phyloP scores from a whole-genome alignment of 2,113 vertebrate genomes.

The Leptobrachium ailaonicum region DNA sequence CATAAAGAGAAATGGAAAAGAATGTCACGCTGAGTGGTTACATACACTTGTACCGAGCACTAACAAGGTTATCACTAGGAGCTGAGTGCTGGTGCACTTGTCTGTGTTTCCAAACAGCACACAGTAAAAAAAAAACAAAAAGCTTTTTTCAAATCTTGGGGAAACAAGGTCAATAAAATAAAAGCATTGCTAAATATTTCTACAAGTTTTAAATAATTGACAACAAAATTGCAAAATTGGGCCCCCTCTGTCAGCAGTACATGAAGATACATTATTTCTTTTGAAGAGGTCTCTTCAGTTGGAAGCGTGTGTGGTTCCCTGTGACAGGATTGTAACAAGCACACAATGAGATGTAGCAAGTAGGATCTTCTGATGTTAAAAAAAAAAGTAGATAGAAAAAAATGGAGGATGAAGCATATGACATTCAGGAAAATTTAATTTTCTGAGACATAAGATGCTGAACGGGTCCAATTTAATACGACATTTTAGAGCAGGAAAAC shows the following conservation, averaged over 20 bases:
- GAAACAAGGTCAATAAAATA: slow-evolving; percentile 61
- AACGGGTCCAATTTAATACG: slow-evolving; percentile 35
- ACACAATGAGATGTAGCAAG: slow-evolving; percentile 52
- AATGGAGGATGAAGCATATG: not conserved
- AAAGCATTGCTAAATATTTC: slow-evolving; percentile 65
- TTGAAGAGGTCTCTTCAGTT: slow-evolving; percentile 58
- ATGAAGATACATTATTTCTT: slow-evolving; percentile 60
- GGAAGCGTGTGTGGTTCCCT: slow-evolving; percentile 55
- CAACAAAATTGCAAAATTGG: slow-evolving; percentile 64
- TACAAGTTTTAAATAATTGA: slow-evolving; percentile 72
- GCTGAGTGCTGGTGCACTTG: slow-evolving; percentile 62
- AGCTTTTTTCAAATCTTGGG: slow-evolving; percentile 60
- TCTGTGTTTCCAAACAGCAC: slow-evolving; percentile 65
- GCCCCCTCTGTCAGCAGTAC: slow-evolving; percentile 63
- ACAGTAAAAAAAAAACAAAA: slow-evolving; percentile 56
- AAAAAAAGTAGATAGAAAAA: slow-evolving; percentile 19
- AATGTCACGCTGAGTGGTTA: slow-evolving; percentile 74
- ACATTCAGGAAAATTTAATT: slow-evolving; percentile 38
- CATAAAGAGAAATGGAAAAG: slow-evolving; percentile 74
- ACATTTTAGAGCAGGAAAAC: slow-evolving; percentile 40
- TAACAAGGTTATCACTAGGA: slow-evolving; percentile 72
- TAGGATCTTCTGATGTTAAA: slow-evolving; percentile 30
- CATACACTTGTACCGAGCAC: slow-evolving; percentile 68
- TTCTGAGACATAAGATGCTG: not conserved
- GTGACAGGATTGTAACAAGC: slow-evolving; percentile 53